Conservation (phyloP, 2,888 invertebrate species). For the Catonia carolina region DNA sequence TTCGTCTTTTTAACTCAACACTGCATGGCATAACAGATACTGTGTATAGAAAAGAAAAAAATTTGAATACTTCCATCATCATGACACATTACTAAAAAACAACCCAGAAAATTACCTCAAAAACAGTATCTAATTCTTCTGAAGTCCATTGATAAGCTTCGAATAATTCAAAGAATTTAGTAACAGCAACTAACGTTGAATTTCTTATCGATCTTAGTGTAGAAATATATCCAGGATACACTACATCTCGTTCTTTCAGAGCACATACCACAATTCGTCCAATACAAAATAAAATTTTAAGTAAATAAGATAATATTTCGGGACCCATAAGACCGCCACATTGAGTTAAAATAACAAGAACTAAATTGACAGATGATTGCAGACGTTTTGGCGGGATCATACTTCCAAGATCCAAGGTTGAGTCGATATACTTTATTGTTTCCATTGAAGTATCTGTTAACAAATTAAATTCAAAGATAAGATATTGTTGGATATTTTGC, state of each 20-base stretch:
- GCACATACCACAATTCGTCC: slow-evolving; percentile 54
- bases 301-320: slow-evolving; percentile 45
- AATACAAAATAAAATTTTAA: slow-evolving; percentile 65
- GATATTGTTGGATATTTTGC: not conserved
- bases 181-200: slow-evolving; percentile 53
- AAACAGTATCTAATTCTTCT: slow-evolving; percentile 65
- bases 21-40: no score
- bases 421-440: slow-evolving; percentile 46
- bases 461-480: not conserved
- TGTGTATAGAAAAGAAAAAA: no score
- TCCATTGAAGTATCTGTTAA: slow-evolving; percentile 45
- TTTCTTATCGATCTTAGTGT: slow-evolving; percentile 60
- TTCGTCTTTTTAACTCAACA: no score
- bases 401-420: slow-evolving; percentile 51
- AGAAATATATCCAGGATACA: slow-evolving; percentile 57
- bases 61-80: no score
- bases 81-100: no score
- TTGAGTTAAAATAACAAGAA: slow-evolving; percentile 69
- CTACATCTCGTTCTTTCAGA: slow-evolving; percentile 40
- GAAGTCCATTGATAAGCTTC: slow-evolving; percentile 65
- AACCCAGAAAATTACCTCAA: slow-evolving; percentile 44
- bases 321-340: slow-evolving; percentile 71
- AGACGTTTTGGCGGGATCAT: slow-evolving; percentile 55
- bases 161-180: slow-evolving; percentile 72
- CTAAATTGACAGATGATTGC: slow-evolving; percentile 65